Percentiles rank a stretch among this genome's conserved stretches.
These are phyloP conservation scores for Rousettus madagascariensis DNA, from an alignment of 2,797 vertebrate genomes.

Conservation along the genomic window DNA sequence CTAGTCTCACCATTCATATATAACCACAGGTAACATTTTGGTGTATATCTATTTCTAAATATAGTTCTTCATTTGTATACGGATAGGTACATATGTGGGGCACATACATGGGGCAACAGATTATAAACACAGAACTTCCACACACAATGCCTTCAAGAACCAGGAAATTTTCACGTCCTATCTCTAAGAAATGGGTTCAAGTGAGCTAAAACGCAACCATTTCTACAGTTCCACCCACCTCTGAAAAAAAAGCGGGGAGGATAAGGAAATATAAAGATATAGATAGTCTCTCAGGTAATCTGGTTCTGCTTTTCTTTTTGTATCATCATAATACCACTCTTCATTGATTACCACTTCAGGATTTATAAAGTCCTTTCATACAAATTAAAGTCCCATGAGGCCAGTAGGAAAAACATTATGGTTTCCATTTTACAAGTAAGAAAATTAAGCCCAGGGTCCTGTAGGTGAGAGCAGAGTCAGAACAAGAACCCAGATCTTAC, in stretches of 20 bases:
- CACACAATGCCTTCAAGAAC: not conserved
- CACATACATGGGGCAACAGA: not conserved
- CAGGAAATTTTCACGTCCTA: not conserved
- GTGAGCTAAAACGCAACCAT: not conserved
- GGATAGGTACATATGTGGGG: not conserved
- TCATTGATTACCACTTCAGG: not conserved
- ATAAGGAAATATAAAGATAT: not conserved
- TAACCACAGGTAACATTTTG: not conserved
- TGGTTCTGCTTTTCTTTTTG: not conserved
- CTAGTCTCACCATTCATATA: not conserved
- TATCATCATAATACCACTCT: not conserved
- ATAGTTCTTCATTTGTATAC: not conserved
- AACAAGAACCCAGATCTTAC: not conserved
- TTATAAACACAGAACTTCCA: not conserved
- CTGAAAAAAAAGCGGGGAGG: no score
- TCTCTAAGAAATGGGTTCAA: not conserved
- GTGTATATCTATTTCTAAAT: not conserved
- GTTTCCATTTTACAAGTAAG: not conserved
- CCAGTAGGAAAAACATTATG: not conserved
- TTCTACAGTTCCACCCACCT: not conserved
- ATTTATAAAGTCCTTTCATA: slow-evolving; percentile 9
- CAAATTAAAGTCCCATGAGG: not conserved
- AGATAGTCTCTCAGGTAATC: not conserved
- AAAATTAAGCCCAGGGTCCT: not conserved
- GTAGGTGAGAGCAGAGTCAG: not conserved